These are phyloP conservation scores for Liopterus haemorrhoidalis DNA, from an alignment of 2,888 invertebrate species.

Conservation along the genomic window DNA sequence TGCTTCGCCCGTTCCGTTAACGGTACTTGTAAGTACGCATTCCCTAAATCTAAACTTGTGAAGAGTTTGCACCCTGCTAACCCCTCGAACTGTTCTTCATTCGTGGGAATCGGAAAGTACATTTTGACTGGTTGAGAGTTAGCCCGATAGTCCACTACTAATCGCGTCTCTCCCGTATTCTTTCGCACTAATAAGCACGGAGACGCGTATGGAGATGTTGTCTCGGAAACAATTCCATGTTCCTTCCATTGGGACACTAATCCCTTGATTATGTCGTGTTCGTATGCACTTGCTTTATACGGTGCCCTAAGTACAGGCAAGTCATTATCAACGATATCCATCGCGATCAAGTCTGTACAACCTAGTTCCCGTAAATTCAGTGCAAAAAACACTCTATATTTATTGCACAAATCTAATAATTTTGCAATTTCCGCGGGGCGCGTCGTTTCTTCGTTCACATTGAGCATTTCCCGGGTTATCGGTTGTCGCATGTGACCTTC, in stretches of 20 bases:
- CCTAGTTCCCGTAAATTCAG: neutral
- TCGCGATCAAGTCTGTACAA: slow-evolving; percentile 3
- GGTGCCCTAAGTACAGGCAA: too few species aligned
- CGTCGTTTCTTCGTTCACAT: too few species aligned
- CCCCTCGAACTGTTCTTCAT: slow-evolving; percentile 31
- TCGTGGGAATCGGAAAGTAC: too few species aligned
- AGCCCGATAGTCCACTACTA: slow-evolving; percentile 31
- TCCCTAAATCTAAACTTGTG: slow-evolving; percentile 30
- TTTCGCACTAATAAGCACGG: slow-evolving; percentile 24
- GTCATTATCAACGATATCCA: too few species aligned
- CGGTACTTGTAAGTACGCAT: slow-evolving; percentile 34
- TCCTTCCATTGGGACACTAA: slow-evolving; percentile 22
- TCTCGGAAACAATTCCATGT: slow-evolving; percentile 22
- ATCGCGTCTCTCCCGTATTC: slow-evolving; percentile 20
- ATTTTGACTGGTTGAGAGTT: too few species aligned
- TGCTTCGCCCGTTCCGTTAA: slow-evolving; percentile 27
- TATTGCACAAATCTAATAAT: too few species aligned
- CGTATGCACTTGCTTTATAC: slow-evolving; percentile 28
- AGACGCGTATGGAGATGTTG: slow-evolving; percentile 27
- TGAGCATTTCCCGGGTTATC: too few species aligned
- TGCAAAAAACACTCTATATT: too few species aligned
- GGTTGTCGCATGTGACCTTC: too few species aligned
- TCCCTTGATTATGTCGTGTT: too few species aligned
- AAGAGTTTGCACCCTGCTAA: slow-evolving; percentile 29
- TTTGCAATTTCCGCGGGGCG: too few species aligned